These are phyloP conservation scores for Nasonia oneida DNA, from an alignment of 2,888 invertebrate species.

Conservation along the genomic window DNA sequence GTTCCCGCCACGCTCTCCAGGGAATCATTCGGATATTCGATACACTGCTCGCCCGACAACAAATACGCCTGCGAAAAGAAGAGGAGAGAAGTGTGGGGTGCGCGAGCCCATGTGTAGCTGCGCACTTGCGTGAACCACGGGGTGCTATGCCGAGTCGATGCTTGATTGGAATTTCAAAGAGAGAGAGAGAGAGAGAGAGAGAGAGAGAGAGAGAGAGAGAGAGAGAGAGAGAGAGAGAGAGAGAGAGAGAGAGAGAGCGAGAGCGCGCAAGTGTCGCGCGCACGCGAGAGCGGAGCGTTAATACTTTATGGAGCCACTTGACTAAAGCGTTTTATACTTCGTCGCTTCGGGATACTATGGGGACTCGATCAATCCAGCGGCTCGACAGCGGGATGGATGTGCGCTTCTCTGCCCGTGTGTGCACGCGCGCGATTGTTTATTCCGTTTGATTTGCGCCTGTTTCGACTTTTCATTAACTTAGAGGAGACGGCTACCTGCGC, in stretches of 20 bases:
- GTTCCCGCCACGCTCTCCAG: constrained; percentile 53
- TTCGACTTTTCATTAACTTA: constrained; percentile 12
- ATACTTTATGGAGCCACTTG: constrained; percentile 56
- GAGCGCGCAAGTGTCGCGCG: constrained; percentile 35
- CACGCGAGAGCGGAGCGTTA: constrained; percentile 28
- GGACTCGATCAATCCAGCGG: constrained; percentile 32
- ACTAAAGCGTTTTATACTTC: constrained; percentile 52
- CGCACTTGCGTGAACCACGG: not conserved
- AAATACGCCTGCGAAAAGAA: constrained; percentile 55
- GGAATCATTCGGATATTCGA: constrained; percentile 57
- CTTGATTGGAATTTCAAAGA: constrained; percentile 59
- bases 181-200: constrained; percentile 43
- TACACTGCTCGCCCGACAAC: constrained; percentile 58
- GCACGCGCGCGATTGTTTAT: not conserved
- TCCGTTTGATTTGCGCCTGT: not conserved
- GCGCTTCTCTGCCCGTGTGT: not conserved
- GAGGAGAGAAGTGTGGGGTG: not conserved
- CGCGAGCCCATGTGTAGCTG: not conserved
- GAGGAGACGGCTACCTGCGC: not conserved
- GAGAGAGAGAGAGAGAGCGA: constrained; percentile 43
- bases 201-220: constrained; percentile 45
- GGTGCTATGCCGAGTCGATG: not conserved
- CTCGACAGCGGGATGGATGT: not conserved
- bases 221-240: constrained; percentile 44
- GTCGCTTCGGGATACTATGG: constrained; percentile 36